Evolutionary conservation across 2,113 vertebrate genomes (phyloP), one percentile per base, ranked within the genome.

Genomic region (Garra rufa): DNA sequence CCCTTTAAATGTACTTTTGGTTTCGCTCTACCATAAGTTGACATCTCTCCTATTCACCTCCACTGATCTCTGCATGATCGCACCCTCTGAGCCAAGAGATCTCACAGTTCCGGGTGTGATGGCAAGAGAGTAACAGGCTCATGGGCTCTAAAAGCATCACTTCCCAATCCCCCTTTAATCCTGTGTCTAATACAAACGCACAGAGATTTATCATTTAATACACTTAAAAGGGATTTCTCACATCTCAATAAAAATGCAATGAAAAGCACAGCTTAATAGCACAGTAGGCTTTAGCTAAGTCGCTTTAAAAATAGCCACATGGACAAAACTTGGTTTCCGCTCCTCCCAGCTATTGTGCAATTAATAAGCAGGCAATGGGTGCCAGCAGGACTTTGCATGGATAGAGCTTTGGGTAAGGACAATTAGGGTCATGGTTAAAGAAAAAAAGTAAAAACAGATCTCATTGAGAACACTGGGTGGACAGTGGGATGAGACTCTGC

Each of bases 121-220:
- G 86, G 41, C 76, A 85, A 80, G 86, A 57, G 75, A 88, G 83
- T 87, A 91, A 88, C 85, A 74, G 83, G 88, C 86, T 91, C 87
- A 85, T 71, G 86, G 86, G 90, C 90, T 92, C 91, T 91, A 87
- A 93, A 92, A 92, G 92, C 94, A 91, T 91, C 91, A 90, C 89
- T 90, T 91, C 86, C 76, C 88, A 94, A 94, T 93, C 93, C 92
- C 87, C 90, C 65, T 46, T 91, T 94, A 93, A 94, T 94, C 92
- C 89, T 87, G 44, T 67, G 88, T 81, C 90, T 92, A 87, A 88
- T 92, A 89, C 89, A 90, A 93, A 92, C 81, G 89, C 89, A 90
- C 81, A 73, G 86, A 80, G 88, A 89, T 91, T 93, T 90, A 93
- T 89, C 89, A 89, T 94, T 92, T 93, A 93, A 94, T 94, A 94